These are phyloP conservation scores for Nomia melanderi DNA, from an alignment of 1,140 invertebrate species.

Conservation along the genomic window DNA sequence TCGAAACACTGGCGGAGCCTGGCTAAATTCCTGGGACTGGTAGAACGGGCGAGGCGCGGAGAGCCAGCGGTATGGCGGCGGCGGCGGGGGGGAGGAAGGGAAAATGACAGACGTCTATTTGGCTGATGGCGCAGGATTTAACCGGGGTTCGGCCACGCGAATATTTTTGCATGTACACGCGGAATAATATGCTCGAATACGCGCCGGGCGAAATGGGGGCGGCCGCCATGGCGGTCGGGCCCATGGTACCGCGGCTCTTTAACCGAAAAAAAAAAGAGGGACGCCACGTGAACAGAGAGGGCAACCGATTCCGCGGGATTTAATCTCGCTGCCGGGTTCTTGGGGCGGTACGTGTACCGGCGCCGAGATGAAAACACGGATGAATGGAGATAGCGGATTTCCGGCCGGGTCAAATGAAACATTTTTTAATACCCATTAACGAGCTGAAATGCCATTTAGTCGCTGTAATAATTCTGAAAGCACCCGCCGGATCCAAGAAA, in stretches of 20 bases:
- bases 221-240: constrained; percentile 21
- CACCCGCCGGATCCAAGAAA: background rate
- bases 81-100: background rate
- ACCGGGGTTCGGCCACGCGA: constrained; percentile 37
- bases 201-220: constrained; percentile 23
- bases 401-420: constrained; percentile 38
- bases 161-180: constrained; percentile 57
- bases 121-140: constrained; percentile 53
- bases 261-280: background rate
- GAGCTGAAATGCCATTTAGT: constrained; percentile 41
- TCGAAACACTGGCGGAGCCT: background rate
- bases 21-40: background rate
- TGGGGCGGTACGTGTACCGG: background rate
- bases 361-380: constrained; percentile 1
- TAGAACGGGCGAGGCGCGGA: too few relatives aligned
- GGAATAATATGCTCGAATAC: constrained; percentile 52
- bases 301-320: constrained; percentile 40
- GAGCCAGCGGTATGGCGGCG: too few relatives aligned
- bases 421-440: constrained; percentile 53
- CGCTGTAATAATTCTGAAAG: constrained; percentile 47
- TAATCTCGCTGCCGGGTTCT: constrained; percentile 29
- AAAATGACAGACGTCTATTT: constrained; percentile 58
- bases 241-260: constrained; percentile 16
- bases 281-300: constrained; percentile 3
- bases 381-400: constrained; percentile 37